These are phyloP conservation scores for Amphiprion percula DNA, from an alignment of 2,113 vertebrate species.

Conservation along the genomic window DNA sequence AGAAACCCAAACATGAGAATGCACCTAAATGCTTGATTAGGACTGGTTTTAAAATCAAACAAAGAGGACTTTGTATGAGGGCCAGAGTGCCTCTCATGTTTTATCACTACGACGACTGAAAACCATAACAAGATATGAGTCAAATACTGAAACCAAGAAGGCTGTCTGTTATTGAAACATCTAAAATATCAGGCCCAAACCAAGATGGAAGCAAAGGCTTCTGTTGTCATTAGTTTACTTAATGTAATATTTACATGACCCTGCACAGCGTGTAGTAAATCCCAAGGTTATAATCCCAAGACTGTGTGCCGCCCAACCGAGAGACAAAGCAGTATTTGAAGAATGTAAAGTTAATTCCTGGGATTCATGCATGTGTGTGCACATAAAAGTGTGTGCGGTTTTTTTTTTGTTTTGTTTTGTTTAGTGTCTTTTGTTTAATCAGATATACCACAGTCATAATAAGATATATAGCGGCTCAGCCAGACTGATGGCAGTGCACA, in stretches of 20 bases:
- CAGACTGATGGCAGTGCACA: conserved; percentile 14
- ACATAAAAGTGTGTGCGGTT: neutral
- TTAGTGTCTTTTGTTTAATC: conserved; percentile 6
- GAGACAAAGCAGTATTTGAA: conserved; percentile 15
- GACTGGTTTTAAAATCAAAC: conserved; percentile 33
- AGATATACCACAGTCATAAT: conserved; percentile 43
- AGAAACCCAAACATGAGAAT: conserved; percentile 4
- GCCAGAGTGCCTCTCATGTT: conserved; percentile 28
- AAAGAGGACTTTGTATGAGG: conserved; percentile 30
- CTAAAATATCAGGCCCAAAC: neutral
- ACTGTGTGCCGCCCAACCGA: conserved; percentile 1
- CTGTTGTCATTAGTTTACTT: conserved; percentile 6
- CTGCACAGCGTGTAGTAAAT: neutral
- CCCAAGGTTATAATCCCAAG: conserved; percentile 15
- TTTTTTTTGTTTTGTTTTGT: neutral
- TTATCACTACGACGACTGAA: conserved; percentile 26
- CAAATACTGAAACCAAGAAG: conserved; percentile 18
- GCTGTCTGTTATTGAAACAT: conserved; percentile 3
- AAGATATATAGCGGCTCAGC: conserved; percentile 14
- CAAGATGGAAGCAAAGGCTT: neutral
- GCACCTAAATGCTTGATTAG: conserved; percentile 8
- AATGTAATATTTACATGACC: conserved; percentile 11
- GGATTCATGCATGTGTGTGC: neutral
- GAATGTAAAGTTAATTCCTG: conserved; percentile 13
- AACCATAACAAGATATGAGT: conserved; percentile 36